Base-by-base conservation (phyloP, 2,797 vertebrate species). In the Loris lydekkerianus region DNA sequence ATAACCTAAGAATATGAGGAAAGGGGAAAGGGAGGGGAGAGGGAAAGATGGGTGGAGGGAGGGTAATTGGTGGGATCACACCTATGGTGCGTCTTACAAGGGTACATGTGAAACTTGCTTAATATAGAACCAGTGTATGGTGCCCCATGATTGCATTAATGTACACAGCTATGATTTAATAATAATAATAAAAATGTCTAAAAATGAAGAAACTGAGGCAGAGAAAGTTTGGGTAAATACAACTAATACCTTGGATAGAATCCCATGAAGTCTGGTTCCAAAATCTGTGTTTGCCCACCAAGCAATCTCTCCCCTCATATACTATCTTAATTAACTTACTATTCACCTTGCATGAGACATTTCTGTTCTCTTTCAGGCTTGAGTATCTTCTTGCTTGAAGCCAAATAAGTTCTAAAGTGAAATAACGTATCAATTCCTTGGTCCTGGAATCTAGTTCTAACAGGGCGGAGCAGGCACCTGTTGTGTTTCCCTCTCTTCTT, bases 161-260 rank as follows among this genome's bases (percentile, higher is more conserved):
- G 40, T 40, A 40, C 40, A 40, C 3, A 5, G 40, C 40, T 40
- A 40, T 40, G 40, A 40, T 40, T 40, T 40, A 40, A 40, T 40
- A 40, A 40, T 40, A 40, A 40, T 40, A 40, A 40, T 40, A 40
- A 40, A 40, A 40, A 40, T 40, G 40, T 40, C 40, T 40, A 40
- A 40, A 40, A 40, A 89, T 70, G 56, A 87, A 7, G 8, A 97
- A 96, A 72, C 29, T 0, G 43, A 96, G 63, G 89, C 76, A 82
- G 61, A 69, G 8, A 67, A 27, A 18, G 2, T 10, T 49, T 72
- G 73, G 56, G 23, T 75, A 83, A 88, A 91, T 13, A 53, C 3
- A 82, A 70, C 78, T 29, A 80, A 75, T 25, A 53, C 61, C 46
- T 4, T 63, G n/a, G 56, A 73, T 69, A 72, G 29, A 73, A 95